phyloP scores from a whole-genome alignment of 2,888 invertebrate species.

The Drosophila mulleri region DNA sequence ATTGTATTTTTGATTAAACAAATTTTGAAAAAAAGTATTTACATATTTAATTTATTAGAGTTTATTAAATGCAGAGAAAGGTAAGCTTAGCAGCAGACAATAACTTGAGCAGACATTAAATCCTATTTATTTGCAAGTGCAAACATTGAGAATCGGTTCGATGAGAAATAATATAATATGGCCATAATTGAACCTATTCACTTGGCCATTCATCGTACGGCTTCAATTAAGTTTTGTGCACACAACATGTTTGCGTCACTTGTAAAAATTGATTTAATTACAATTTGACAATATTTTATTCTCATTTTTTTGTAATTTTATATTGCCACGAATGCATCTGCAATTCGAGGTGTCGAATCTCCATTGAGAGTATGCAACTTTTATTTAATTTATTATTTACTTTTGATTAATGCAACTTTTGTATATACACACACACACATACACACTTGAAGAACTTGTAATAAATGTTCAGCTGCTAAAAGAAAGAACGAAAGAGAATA shows the following conservation, averaged over 20 bases:
- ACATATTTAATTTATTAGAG: too few relatives aligned
- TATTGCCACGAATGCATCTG: constrained; percentile 35
- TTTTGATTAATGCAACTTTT: constrained; percentile 34
- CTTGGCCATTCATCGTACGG: constrained; percentile 23
- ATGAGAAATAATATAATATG: too few relatives aligned
- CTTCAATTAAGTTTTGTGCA: constrained; percentile 16
- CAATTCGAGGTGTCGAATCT: constrained; percentile 36
- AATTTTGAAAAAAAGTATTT: too few relatives aligned
- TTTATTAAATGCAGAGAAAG: too few relatives aligned
- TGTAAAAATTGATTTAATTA: constrained; percentile 51
- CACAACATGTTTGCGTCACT: constrained; percentile 32
- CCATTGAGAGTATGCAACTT: constrained; percentile 18
- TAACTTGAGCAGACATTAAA: constrained; percentile 3
- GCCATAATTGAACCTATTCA: constrained; percentile 38
- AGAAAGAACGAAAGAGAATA: constrained; percentile 21
- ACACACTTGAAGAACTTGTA: constrained; percentile 28
- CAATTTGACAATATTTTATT: neutral
- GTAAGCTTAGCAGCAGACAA: constrained; percentile 24
- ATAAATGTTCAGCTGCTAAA: constrained; percentile 58
- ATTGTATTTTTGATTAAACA: too few relatives aligned
- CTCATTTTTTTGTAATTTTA: constrained; percentile 11
- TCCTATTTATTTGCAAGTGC: neutral
- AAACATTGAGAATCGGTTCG: neutral
- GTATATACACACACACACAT: constrained; percentile 42
- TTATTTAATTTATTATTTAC: constrained; percentile 15